phyloP scores from a whole-genome alignment of 2,888 invertebrate species.

The Eremobia ochroleuca region DNA sequence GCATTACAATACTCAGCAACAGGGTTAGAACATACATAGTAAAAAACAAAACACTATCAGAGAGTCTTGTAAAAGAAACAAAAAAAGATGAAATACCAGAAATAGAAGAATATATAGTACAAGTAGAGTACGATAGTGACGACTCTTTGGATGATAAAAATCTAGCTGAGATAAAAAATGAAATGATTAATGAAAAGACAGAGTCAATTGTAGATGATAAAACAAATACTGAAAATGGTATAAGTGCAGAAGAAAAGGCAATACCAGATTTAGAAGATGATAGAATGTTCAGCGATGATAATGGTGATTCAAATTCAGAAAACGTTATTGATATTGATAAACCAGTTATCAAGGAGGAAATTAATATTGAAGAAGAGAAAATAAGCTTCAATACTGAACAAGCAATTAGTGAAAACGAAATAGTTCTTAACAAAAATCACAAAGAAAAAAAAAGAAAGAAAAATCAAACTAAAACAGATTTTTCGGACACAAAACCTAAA shows the following conservation, averaged over 20 bases:
- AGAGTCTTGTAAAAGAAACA: background rate
- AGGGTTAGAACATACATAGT: slow-evolving; percentile 43
- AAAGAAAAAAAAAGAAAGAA: slow-evolving; percentile 17
- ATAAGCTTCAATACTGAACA: background rate
- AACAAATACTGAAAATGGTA: background rate
- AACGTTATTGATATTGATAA: background rate
- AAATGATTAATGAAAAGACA: slow-evolving; percentile 13
- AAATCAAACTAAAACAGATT: background rate
- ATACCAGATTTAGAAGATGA: slow-evolving; percentile 9
- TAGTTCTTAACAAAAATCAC: slow-evolving; percentile 1
- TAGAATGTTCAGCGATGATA: slow-evolving; percentile 6
- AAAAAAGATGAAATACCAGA: slow-evolving; percentile 8
- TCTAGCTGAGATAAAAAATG: slow-evolving; percentile 38
- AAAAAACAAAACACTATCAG: slow-evolving; percentile 21
- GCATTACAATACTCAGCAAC: slow-evolving; percentile 28
- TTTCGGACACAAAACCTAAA: slow-evolving; percentile 5
- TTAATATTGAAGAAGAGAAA: background rate
- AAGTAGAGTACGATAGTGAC: slow-evolving; percentile 34
- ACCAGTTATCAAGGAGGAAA: slow-evolving; percentile 31
- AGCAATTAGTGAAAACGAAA: slow-evolving; percentile 3
- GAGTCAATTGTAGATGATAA: background rate
- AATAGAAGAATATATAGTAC: slow-evolving; percentile 26
- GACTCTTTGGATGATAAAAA: slow-evolving; percentile 33
- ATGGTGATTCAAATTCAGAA: slow-evolving; percentile 28
- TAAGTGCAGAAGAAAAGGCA: slow-evolving; percentile 3